Conservation (phyloP, 2,888 invertebrate species). For the Chaitophorus viminalis region DNA sequence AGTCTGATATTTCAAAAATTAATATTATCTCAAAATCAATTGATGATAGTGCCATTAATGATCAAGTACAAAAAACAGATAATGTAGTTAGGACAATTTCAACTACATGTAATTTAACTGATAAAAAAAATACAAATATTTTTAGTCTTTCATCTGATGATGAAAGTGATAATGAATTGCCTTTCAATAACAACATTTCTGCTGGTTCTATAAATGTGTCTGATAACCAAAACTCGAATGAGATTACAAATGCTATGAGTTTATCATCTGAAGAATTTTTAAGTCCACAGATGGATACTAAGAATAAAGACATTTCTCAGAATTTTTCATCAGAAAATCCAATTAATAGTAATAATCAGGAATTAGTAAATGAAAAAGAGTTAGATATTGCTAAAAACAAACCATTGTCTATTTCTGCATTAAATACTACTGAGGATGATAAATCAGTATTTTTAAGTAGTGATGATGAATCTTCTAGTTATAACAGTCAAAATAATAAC, state of each 20-base stretch:
- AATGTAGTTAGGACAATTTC: neutral
- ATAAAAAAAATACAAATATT: constrained; percentile 15
- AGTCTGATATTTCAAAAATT: neutral
- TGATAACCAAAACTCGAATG: neutral
- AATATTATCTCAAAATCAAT: neutral
- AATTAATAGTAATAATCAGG: neutral
- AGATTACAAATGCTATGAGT: constrained; percentile 1
- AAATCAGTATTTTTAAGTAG: neutral
- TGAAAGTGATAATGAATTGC: constrained; percentile 22
- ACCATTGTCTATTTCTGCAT: neutral
- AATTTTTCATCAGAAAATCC: neutral
- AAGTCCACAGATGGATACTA: neutral
- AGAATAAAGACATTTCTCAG: neutral
- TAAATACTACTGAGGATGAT: neutral
- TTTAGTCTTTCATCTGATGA: constrained; percentile 30
- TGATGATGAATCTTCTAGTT: constrained; percentile 20
- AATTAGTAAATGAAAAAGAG: neutral
- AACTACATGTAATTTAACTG: neutral
- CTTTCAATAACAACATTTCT: neutral
- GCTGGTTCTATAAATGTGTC: neutral
- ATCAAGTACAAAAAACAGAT: neutral
- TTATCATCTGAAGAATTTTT: constrained; percentile 48
- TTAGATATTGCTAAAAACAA: neutral
- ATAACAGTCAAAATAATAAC: neutral
- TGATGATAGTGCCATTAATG: neutral